phyloP scores from a whole-genome alignment of 2,113 vertebrate species.

The Notothenia rossii region DNA sequence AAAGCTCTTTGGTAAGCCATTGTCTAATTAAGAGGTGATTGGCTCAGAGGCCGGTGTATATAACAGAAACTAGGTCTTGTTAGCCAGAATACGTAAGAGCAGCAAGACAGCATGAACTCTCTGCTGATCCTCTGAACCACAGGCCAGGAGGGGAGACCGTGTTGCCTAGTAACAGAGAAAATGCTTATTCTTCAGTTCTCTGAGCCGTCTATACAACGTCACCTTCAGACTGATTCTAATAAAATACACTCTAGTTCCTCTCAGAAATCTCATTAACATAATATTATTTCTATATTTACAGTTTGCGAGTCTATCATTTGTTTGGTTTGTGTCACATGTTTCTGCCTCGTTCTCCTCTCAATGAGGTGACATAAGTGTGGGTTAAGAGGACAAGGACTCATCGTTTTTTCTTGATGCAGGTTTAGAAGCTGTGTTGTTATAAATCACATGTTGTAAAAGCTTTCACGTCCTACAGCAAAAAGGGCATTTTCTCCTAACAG shows the following conservation, averaged over 20 bases:
- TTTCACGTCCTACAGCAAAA: background rate
- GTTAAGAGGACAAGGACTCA: constrained; percentile 7
- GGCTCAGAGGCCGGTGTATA: constrained; percentile 1
- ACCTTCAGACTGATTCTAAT: background rate
- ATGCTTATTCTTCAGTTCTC: constrained; percentile 28
- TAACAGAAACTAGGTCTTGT: constrained; percentile 44
- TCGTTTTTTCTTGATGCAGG: constrained; percentile 22
- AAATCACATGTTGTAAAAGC: no score
- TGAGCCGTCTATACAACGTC: background rate
- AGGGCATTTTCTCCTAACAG: background rate
- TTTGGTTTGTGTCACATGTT: constrained; percentile 14
- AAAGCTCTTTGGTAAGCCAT: constrained; percentile 6
- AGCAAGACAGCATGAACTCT: constrained; percentile 19
- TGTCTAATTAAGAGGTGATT: constrained; percentile 10
- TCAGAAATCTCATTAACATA: no score
- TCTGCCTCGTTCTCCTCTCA: constrained; percentile 17
- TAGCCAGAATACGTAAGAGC: constrained; percentile 35
- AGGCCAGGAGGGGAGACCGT: constrained; percentile 9
- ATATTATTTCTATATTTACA: no score
- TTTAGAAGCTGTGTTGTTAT: background rate
- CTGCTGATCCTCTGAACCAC: constrained; percentile 36
- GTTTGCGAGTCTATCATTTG: background rate
- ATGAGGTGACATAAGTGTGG: constrained; percentile 43
- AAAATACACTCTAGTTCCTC: no score
- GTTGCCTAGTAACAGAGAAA: constrained; percentile 76